Percentiles rank a stretch among this genome's conserved stretches.
phyloP scores from a whole-genome alignment of 2,797 vertebrate species.

The Sardinella longiceps region DNA sequence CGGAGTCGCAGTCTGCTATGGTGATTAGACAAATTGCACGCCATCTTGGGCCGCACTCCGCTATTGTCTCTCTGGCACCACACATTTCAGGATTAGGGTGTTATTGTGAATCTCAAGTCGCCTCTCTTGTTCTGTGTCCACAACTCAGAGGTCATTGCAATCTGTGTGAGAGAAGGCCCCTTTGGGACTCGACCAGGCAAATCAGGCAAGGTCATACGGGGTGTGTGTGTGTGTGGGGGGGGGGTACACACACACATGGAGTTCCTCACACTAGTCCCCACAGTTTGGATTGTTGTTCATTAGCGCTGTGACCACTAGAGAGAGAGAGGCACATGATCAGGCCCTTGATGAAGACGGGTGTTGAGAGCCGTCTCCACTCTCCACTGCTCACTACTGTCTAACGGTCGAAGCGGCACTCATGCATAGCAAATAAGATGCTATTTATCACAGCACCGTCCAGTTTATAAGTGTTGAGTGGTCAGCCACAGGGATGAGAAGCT shows the following conservation, averaged over 20 bases:
- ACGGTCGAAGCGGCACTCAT: background rate
- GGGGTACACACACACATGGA: background rate
- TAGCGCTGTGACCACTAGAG: background rate
- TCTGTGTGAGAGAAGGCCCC: background rate
- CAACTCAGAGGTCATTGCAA: background rate
- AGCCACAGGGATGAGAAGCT: background rate
- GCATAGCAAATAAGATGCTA: constrained; percentile 15
- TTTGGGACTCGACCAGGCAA: background rate
- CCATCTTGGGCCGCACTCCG: background rate
- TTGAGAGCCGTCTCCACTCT: background rate
- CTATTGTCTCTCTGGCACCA: background rate
- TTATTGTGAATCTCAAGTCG: background rate
- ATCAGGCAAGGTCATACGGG: background rate
- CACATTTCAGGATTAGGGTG: background rate
- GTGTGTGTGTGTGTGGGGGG: too few relatives aligned
- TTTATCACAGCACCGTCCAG: background rate
- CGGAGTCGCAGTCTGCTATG: background rate
- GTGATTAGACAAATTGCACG: background rate
- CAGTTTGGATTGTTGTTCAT: background rate
- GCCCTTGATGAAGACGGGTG: background rate
- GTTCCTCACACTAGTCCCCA: background rate
- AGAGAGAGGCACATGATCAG: background rate
- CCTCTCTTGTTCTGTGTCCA: background rate
- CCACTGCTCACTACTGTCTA: background rate
- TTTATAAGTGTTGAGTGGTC: constrained; percentile 21